Evolutionary conservation across 2,113 vertebrate genomes (phyloP).

Genomic region (Carassius auratus): DNA sequence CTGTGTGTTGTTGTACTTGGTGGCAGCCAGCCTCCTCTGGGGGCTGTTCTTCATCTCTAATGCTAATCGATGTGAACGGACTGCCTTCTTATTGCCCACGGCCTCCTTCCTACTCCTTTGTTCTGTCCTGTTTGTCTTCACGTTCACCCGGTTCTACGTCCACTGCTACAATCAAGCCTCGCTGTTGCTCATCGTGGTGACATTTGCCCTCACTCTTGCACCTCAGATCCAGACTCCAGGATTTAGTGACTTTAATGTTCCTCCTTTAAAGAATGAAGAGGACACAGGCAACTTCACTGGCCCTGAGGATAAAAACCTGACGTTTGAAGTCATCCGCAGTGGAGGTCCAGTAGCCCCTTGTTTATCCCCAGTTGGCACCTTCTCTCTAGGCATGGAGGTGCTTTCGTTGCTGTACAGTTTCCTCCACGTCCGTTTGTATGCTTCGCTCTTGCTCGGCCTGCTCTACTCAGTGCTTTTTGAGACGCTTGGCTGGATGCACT

Average conservation of each 20-base stretch:
- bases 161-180: slow-evolving; percentile 87
- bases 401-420: slow-evolving; percentile 92
- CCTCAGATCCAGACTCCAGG: slow-evolving; percentile 82
- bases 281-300: slow-evolving; percentile 64
- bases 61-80: slow-evolving; percentile 72
- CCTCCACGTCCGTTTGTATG: slow-evolving; percentile 92
- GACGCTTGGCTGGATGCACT: slow-evolving; percentile 85
- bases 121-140: slow-evolving; percentile 85
- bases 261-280: slow-evolving; percentile 63
- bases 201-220: slow-evolving; percentile 87
- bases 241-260: slow-evolving; percentile 53
- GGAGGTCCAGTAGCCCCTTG: slow-evolving; percentile 67
- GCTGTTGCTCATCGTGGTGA: slow-evolving; percentile 83
- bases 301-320: slow-evolving; percentile 62
- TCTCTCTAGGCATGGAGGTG: slow-evolving; percentile 93
- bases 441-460: slow-evolving; percentile 88
- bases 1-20: slow-evolving; percentile 90
- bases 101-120: slow-evolving; percentile 84
- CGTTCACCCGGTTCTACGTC: slow-evolving; percentile 85
- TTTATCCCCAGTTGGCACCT: slow-evolving; percentile 91
- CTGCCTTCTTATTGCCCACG: slow-evolving; percentile 81
- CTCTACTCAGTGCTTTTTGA: slow-evolving; percentile 91
- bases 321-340: slow-evolving; percentile 50
- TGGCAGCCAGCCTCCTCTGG: slow-evolving; percentile 86
- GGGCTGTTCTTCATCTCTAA: slow-evolving; percentile 85